These are phyloP conservation scores for Pseudorhombus dupliciocellatus DNA, from an alignment of 2,113 vertebrate genomes.

Conservation along the genomic window DNA sequence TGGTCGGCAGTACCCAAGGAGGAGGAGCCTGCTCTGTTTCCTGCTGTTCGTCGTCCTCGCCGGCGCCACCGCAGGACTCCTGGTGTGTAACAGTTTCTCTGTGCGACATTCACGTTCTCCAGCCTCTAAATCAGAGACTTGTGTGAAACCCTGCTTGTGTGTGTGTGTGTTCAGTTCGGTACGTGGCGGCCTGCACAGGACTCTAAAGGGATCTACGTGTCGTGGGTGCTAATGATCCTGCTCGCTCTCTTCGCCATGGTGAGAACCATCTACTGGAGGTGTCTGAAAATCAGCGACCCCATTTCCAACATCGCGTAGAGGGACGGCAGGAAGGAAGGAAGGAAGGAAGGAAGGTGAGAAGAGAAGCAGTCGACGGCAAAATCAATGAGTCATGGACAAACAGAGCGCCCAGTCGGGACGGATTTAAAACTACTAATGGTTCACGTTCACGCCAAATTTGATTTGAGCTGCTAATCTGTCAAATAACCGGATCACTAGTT, in stretches of 20 bases:
- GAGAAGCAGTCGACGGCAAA: background rate
- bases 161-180: conserved; percentile 54
- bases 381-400: background rate
- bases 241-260: conserved; percentile 58
- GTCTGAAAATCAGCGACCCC: conserved; percentile 78
- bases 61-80: conserved; percentile 81
- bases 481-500: background rate
- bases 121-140: no score
- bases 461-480: conserved; percentile 1
- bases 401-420: no score
- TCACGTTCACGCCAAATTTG: background rate
- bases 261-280: conserved; percentile 74
- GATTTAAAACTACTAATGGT: background rate
- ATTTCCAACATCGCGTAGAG: conserved; percentile 61
- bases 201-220: conserved; percentile 67
- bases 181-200: conserved; percentile 58
- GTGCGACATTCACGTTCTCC: background rate
- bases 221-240: conserved; percentile 70
- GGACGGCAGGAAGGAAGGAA: background rate
- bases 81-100: conserved; percentile 76
- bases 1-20: conserved; percentile 86
- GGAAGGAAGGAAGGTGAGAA: background rate
- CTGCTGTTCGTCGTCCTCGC: conserved; percentile 82
- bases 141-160: background rate
- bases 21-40: conserved; percentile 85